These are phyloP conservation scores for Dasyurus viverrinus DNA, from an alignment of 2,113 vertebrate genomes.

Conservation along the genomic window DNA sequence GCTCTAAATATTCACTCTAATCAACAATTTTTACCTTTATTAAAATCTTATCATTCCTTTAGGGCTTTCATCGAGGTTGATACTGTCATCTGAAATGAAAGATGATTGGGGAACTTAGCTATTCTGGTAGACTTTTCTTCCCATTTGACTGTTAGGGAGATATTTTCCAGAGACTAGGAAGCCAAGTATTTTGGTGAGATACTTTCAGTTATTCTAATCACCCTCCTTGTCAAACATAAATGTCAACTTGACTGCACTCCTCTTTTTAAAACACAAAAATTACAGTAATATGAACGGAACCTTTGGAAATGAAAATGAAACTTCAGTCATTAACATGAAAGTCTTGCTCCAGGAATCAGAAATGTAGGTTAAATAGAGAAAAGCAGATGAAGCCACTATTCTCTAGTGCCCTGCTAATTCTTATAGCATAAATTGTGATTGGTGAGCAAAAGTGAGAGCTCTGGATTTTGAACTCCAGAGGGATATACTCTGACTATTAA, in stretches of 20 bases:
- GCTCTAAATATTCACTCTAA: constrained; percentile 43
- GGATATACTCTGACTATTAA: constrained; percentile 8
- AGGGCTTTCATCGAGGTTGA: constrained; percentile 39
- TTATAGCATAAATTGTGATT: constrained; percentile 21
- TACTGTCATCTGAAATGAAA: constrained; percentile 37
- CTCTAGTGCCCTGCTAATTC: constrained; percentile 44
- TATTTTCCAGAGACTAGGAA: neutral
- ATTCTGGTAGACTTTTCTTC: neutral
- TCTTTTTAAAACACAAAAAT: constrained; percentile 52
- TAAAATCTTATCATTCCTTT: constrained; percentile 36
- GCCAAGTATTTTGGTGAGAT: constrained; percentile 2
- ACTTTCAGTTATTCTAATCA: constrained; percentile 56
- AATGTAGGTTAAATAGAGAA: constrained; percentile 60
- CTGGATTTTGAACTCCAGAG: constrained; percentile 45
- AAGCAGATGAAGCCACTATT: constrained; percentile 22
- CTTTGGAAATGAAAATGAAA: constrained; percentile 69
- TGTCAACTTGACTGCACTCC: constrained; percentile 45
- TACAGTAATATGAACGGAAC: constrained; percentile 35
- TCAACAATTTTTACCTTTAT: constrained; percentile 31
- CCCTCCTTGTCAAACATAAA: constrained; percentile 57
- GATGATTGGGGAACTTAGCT: constrained; percentile 9
- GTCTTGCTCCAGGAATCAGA: constrained; percentile 52
- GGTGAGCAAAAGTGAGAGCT: constrained; percentile 33
- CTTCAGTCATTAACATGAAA: constrained; percentile 47
- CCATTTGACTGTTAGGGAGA: constrained; percentile 42